Evolutionary conservation across 2,797 vertebrate genomes (phyloP), one percentile per base, ranked within the genome.

Genomic region (Myotis vivesi): DNA sequence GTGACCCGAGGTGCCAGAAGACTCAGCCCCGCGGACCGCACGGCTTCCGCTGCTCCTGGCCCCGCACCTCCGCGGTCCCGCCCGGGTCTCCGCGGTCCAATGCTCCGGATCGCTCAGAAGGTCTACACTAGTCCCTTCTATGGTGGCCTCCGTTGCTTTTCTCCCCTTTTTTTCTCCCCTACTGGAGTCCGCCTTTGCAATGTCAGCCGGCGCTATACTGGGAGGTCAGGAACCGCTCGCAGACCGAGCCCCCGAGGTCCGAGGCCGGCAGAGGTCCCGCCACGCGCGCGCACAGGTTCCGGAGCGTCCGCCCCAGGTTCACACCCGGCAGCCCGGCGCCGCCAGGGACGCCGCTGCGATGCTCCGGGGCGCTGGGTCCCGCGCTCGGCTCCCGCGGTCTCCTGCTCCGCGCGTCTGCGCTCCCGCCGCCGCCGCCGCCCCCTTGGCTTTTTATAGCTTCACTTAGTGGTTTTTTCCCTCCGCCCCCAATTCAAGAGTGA

Each of bases 381-480:
- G 19, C 16, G 66, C 81, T n/a, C 44, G 8, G 22, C 23, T 57
- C 20, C 53, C 20, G 55, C 55, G 23, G 55, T 25, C 57, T 15
- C 57, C 5, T 0, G 12, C 57, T 28, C 57, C 57, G 57, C 57
- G 59, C 17, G 5, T 30, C 73, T 76, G 81, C 46, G 30, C 82
- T 44, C 82, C 23, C 51, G 3, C 82, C 57, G 57, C 57, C 57
- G 57, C 57, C 66, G 44, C 97, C 96, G 98, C 98, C 98, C 96
- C 98, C 96, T 36, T 22, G 92, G 97, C 98, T 98, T 98, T 99
- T 98, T 99, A 98, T 98, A 98, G 98, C 98, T 97, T 79, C 97
- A 93, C 96, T 87, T 98, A 98, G 98, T 98, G 98, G 2, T 13
- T 80, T 36, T 97, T 79, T 96, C 98, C 98, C 99, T 98, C 98